Conservation (phyloP, 2,113 vertebrate genomes). For the Merops nubicus region DNA sequence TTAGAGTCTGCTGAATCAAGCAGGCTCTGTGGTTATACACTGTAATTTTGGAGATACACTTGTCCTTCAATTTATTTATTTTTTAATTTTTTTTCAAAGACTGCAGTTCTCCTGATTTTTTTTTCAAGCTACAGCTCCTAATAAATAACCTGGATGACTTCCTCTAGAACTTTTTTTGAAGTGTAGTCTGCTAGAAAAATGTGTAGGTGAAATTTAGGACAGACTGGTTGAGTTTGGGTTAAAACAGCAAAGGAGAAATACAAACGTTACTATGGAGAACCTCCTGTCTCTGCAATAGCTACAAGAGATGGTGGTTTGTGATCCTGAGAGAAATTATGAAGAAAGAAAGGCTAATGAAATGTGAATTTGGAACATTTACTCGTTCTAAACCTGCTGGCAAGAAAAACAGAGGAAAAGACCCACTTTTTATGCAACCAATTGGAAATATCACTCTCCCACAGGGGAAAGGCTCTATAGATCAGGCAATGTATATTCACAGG, state of each 20-base stretch:
- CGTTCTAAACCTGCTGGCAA: slow-evolving; percentile 14
- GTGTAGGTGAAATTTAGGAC: background rate
- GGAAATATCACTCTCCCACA: background rate
- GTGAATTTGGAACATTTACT: slow-evolving; percentile 21
- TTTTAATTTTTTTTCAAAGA: background rate
- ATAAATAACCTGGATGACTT: background rate
- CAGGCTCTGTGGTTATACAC: background rate
- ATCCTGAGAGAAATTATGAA: background rate
- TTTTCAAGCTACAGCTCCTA: background rate
- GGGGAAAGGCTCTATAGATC: background rate
- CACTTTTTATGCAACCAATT: background rate
- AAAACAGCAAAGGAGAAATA: background rate
- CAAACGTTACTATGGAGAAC: background rate
- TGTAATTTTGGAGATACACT: background rate
- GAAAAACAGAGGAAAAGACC: background rate
- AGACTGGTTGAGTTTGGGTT: background rate
- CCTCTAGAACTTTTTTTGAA: background rate
- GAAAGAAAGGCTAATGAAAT: slow-evolving; percentile 18
- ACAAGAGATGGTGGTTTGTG: background rate
- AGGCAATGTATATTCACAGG: background rate
- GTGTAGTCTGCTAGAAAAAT: background rate
- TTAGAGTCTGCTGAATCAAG: background rate
- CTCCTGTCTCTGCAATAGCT: background rate
- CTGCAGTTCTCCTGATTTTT: background rate
- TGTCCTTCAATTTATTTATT: background rate